These are phyloP conservation scores for Zeugodacus cucurbitae DNA, from an alignment of 1,140 invertebrate species.

Conservation along the genomic window DNA sequence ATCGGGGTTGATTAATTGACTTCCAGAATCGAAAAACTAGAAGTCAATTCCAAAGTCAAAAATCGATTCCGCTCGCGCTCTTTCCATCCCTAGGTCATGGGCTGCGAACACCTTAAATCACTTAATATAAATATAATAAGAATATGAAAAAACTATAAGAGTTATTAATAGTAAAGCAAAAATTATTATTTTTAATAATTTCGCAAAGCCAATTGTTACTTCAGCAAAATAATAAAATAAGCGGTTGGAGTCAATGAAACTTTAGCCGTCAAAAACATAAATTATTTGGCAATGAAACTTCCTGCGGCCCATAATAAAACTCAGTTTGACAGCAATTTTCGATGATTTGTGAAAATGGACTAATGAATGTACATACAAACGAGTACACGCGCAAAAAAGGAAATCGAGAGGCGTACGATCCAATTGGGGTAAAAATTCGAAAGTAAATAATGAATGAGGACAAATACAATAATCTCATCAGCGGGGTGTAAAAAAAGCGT, in stretches of 20 bases:
- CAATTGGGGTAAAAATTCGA: background rate
- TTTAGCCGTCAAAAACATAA: background rate
- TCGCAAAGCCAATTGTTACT: too few species aligned
- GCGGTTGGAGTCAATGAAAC: background rate
- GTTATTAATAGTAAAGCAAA: too few species aligned
- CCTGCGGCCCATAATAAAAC: background rate
- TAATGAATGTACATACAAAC: background rate
- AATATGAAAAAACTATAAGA: too few species aligned
- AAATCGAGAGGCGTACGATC: background rate
- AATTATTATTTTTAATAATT: too few species aligned
- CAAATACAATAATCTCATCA: background rate
- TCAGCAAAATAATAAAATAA: too few species aligned
- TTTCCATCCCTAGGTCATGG: too few species aligned
- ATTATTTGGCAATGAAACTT: background rate
- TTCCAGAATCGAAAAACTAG: too few species aligned
- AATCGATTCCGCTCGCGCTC: too few species aligned
- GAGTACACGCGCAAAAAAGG: background rate
- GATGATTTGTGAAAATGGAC: background rate
- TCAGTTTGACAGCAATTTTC: background rate
- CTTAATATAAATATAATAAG: too few species aligned
- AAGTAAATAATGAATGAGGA: background rate
- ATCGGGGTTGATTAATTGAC: too few species aligned
- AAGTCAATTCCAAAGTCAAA: too few species aligned
- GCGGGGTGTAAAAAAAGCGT: background rate
- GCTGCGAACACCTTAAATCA: too few species aligned